phyloP scores from a whole-genome alignment of 1,140 invertebrate genomes.

The Planococcus citri region DNA sequence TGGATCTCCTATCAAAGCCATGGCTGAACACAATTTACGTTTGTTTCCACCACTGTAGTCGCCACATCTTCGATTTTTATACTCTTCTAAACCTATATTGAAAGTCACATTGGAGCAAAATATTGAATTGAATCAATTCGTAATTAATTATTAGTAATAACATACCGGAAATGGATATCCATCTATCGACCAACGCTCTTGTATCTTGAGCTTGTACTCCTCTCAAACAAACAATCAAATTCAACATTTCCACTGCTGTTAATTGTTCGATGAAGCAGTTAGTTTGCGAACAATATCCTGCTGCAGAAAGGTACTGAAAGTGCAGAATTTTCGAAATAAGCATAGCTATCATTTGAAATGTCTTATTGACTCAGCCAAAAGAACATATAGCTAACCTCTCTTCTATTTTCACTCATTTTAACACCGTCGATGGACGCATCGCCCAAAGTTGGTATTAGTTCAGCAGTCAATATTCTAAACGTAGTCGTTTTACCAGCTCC shows the following conservation, averaged over 20 bases:
- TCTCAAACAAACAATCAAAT: constrained; percentile 57
- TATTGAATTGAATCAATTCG: too few relatives aligned
- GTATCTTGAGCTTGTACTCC: constrained; percentile 45
- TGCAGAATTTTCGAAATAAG: constrained; percentile 8
- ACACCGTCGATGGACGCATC: too few relatives aligned
- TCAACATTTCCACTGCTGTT: constrained; percentile 63
- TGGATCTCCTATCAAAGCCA: constrained; percentile 81
- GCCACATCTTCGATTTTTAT: constrained; percentile 26
- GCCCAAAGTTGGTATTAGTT: constrained; percentile 23
- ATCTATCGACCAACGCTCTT: constrained; percentile 38
- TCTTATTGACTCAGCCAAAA: too few relatives aligned
- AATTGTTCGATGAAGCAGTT: constrained; percentile 69
- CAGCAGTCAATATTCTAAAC: constrained; percentile 79
- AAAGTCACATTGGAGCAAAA: too few relatives aligned
- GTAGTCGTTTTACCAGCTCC: constrained; percentile 74
- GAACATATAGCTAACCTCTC: neutral
- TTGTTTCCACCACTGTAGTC: constrained; percentile 78
- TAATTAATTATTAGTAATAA: constrained; percentile 25
- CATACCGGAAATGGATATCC: constrained; percentile 43
- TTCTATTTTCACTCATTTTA: neutral
- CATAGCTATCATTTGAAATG: too few relatives aligned
- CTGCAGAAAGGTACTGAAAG: constrained; percentile 39
- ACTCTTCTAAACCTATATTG: constrained; percentile 31
- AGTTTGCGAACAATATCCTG: constrained; percentile 77
- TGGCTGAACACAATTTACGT: constrained; percentile 82